Percentiles rank a stretch among this genome's conserved stretches.
Evolutionary conservation across 2,888 invertebrate species (phyloP).

Genomic region (Cantharis rufa): DNA sequence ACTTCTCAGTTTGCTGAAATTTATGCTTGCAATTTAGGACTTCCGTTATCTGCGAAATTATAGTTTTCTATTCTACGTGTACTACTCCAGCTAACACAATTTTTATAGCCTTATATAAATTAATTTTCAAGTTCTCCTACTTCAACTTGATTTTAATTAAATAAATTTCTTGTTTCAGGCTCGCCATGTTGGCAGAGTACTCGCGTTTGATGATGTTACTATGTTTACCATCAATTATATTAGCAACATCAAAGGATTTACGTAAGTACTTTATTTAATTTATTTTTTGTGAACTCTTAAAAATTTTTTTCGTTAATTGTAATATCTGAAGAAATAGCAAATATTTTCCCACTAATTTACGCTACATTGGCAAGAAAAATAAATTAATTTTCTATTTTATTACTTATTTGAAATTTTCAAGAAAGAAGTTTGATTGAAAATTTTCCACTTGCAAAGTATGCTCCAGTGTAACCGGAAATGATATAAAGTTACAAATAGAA

Average conservation of each 20-base stretch:
- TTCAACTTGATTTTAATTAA: background rate
- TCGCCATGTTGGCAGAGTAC: conserved; percentile 47
- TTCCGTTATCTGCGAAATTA: conserved; percentile 11
- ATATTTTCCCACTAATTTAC: background rate
- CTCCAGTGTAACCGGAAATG: background rate
- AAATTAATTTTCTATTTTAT: background rate
- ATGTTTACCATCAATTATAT: conserved; percentile 47
- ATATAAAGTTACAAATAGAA: background rate
- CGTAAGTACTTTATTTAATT: conserved; percentile 42
- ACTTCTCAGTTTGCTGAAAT: conserved; percentile 14
- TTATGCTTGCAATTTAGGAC: conserved; percentile 19
- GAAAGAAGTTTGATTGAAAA: background rate
- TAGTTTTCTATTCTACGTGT: conserved; percentile 12
- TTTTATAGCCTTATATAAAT: background rate
- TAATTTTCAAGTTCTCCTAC: background rate
- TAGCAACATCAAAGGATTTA: conserved; percentile 48
- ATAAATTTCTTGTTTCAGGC: conserved; percentile 13
- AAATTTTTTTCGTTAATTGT: background rate
- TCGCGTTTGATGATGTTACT: conserved; percentile 46
- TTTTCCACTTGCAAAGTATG: background rate
- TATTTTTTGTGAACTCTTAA: background rate
- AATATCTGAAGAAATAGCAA: background rate
- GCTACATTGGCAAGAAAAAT: background rate
- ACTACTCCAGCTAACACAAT: background rate
- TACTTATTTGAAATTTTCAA: background rate